Conservation (phyloP, 2,888 invertebrate species). For the Clistopyga incitator region DNA sequence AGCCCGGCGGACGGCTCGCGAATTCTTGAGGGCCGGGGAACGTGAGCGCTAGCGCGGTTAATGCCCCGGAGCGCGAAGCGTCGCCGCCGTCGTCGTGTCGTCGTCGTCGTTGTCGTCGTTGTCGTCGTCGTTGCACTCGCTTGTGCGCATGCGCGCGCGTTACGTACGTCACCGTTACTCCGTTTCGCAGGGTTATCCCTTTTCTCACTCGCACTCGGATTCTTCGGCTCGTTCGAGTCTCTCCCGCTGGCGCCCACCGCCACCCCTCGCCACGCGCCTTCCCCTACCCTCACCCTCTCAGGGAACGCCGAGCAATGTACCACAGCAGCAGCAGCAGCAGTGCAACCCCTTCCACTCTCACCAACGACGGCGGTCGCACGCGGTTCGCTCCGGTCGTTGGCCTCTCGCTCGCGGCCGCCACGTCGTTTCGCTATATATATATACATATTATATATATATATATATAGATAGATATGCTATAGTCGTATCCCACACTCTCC, state of each 20-base stretch:
- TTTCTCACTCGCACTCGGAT: constrained; percentile 60
- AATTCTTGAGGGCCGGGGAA: constrained; percentile 78
- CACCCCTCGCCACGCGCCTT: constrained; percentile 69
- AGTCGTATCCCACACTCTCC: constrained; percentile 75
- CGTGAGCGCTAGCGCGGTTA: constrained; percentile 77
- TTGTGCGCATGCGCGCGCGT: constrained; percentile 68
- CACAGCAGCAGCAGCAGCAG: constrained; percentile 26
- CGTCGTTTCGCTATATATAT: constrained; percentile 55
- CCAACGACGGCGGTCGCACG: constrained; percentile 76
- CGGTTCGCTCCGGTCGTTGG: constrained; percentile 83
- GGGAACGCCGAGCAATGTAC: constrained; percentile 21
- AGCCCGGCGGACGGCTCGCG: constrained; percentile 73
- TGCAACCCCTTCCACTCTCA: constrained; percentile 60
- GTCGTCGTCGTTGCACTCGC: constrained; percentile 48
- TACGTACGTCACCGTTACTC: constrained; percentile 84
- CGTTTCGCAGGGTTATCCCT: constrained; percentile 75
- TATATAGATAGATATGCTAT: constrained; percentile 16
- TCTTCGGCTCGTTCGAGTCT: constrained; percentile 32
- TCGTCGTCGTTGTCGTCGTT: constrained; percentile 42
- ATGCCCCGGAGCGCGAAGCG: constrained; percentile 79
- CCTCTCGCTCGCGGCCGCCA: constrained; percentile 73
- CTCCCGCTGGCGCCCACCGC: constrained; percentile 48
- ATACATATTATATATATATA: constrained; percentile 29
- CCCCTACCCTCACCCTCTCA: constrained; percentile 67
- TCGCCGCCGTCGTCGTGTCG: constrained; percentile 63